A percentile compares a stretch with the other conserved stretches of the same genome.
These are phyloP conservation scores for Polypterus bichir DNA, from an alignment of 2,113 vertebrate species.

Conservation along the genomic window DNA sequence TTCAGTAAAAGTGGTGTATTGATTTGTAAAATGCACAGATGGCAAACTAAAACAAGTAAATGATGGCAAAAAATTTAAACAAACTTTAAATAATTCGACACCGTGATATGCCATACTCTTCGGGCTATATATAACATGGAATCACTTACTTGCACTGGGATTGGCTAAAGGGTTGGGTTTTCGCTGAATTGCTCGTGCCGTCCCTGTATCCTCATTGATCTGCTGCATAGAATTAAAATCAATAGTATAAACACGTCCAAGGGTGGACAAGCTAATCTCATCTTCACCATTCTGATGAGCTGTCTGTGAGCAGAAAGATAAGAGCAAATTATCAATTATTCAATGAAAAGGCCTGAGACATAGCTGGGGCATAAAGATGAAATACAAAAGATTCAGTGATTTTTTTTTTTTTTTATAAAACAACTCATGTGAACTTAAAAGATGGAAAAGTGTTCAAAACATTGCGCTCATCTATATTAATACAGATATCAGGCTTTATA, in stretches of 20 bases:
- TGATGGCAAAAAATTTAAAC: too few relatives aligned
- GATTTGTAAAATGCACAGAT: too few relatives aligned
- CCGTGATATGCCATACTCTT: not conserved
- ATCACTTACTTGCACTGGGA: constrained; percentile 80
- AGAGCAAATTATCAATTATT: constrained; percentile 23
- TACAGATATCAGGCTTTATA: too few relatives aligned
- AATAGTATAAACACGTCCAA: constrained; percentile 98
- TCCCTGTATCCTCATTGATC: constrained; percentile 99
- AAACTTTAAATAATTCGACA: not conserved
- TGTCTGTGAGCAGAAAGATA: constrained; percentile 66
- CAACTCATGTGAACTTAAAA: not conserved
- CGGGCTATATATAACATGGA: not conserved
- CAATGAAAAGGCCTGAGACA: constrained; percentile 6
- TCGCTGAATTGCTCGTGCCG: constrained; percentile 96
- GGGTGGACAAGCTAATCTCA: constrained; percentile 95
- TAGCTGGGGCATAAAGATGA: not conserved
- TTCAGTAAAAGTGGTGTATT: too few relatives aligned
- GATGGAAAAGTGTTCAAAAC: not conserved
- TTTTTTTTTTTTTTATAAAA: too few relatives aligned
- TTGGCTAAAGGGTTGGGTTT: constrained; percentile 97
- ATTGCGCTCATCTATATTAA: too few relatives aligned
- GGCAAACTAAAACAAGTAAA: too few relatives aligned
- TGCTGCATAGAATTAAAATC: constrained; percentile 99
- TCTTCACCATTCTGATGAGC: constrained; percentile 98
- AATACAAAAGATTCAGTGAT: not conserved